These are phyloP conservation scores for Syngnathus floridae DNA, from an alignment of 2,113 vertebrate species.

Conservation along the genomic window DNA sequence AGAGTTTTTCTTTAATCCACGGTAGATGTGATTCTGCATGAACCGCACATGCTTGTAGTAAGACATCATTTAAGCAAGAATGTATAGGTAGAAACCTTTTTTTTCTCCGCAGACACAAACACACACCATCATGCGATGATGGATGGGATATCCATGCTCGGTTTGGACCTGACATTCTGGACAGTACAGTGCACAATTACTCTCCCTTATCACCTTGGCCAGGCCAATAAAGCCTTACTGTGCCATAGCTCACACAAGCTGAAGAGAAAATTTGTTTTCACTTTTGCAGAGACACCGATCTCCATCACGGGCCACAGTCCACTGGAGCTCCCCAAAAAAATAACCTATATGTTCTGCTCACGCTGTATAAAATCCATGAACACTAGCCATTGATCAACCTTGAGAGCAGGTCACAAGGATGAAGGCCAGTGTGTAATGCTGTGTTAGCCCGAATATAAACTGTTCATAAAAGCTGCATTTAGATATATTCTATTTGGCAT, in stretches of 20 bases:
- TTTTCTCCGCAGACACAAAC: conserved; percentile 43
- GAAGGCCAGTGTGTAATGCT: background rate
- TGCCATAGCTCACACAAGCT: conserved; percentile 96
- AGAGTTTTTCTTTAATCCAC: too few relatives aligned
- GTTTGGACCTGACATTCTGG: conserved; percentile 96
- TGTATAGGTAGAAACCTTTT: conserved; percentile 35
- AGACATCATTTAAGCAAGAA: conserved; percentile 53
- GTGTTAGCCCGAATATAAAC: conserved; percentile 8
- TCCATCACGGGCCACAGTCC: conserved; percentile 66
- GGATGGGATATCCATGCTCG: conserved; percentile 89
- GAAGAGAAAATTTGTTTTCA: conserved; percentile 95
- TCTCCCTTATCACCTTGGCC: conserved; percentile 99
- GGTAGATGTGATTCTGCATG: conserved; percentile 6
- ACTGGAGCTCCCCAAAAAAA: conserved; percentile 32
- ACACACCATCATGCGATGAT: conserved; percentile 71
- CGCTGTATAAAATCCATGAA: conserved; percentile 34
- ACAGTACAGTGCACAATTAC: conserved; percentile 99
- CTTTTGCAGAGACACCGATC: conserved; percentile 90
- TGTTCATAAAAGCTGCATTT: background rate
- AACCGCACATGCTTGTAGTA: conserved; percentile 3
- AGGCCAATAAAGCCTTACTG: conserved; percentile 95
- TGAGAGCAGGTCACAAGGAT: conserved; percentile 21
- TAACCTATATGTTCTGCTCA: conserved; percentile 27
- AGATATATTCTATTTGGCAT: background rate
- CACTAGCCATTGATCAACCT: conserved; percentile 28